Conservation (phyloP, 2,888 invertebrate species). For the Pseudolycoriella hygida region DNA sequence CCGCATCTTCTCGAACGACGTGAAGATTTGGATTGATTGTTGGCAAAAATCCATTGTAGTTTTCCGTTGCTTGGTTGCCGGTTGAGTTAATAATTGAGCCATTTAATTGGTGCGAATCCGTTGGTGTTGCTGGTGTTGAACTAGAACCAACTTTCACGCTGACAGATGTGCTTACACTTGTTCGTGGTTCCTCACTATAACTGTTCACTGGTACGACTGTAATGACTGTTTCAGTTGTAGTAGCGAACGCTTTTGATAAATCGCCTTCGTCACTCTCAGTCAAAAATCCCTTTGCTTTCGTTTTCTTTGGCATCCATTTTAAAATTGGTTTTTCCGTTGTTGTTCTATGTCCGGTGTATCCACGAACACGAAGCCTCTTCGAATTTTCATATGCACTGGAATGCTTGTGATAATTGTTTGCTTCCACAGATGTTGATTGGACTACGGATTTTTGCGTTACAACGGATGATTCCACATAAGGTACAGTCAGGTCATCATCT, state of each 20-base stretch:
- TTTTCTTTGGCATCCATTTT: constrained; percentile 24
- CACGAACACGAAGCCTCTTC: not conserved
- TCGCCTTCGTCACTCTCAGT: not conserved
- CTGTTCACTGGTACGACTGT: constrained; percentile 10
- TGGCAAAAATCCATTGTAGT: not conserved
- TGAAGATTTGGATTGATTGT: constrained; percentile 11
- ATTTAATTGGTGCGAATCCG: not conserved
- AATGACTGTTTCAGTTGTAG: constrained; percentile 8
- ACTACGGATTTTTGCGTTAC: constrained; percentile 9
- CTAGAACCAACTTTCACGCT: constrained; percentile 32
- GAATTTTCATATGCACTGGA: not conserved
- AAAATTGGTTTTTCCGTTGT: constrained; percentile 20
- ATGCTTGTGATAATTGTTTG: constrained; percentile 16
- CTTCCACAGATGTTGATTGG: constrained; percentile 4
- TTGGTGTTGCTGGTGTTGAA: not conserved
- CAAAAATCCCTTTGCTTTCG: constrained; percentile 4
- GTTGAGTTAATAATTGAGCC: not conserved
- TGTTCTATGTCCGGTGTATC: constrained; percentile 9
- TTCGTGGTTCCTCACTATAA: constrained; percentile 14
- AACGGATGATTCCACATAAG: constrained; percentile 15
- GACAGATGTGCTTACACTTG: constrained; percentile 34
- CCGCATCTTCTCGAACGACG: constrained; percentile 10
- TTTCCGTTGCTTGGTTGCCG: not conserved
- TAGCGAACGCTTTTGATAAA: constrained; percentile 6
- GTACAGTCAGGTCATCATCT: constrained; percentile 16